Evolutionary conservation across 2,113 vertebrate species (phyloP).

Genomic region (Corapipo altera): DNA sequence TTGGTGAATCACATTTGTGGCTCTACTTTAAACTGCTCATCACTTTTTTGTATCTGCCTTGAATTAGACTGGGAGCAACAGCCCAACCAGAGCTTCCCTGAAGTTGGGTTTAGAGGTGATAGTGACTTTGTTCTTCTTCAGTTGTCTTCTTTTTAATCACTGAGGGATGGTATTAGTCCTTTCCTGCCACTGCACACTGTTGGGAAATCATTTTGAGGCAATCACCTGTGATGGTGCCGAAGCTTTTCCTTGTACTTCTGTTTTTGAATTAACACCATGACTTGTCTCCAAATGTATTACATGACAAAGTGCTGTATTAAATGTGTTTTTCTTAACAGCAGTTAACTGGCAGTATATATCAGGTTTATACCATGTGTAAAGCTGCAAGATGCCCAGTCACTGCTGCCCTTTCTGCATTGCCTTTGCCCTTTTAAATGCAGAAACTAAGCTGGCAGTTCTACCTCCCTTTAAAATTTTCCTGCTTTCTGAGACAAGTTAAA

Average conservation of each 20-base stretch:
- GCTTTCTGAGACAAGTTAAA: background rate
- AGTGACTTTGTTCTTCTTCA: background rate
- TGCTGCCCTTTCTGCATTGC: background rate
- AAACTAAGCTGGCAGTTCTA: background rate
- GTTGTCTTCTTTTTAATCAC: background rate
- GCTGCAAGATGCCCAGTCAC: background rate
- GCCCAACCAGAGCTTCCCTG: background rate
- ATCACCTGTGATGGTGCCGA: background rate
- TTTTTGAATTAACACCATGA: background rate
- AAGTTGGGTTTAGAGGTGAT: background rate
- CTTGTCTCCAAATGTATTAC: background rate
- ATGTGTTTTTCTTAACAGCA: background rate
- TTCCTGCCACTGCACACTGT: background rate
- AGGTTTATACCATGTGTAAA: background rate
- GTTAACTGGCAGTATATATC: background rate
- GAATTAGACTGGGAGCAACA: background rate
- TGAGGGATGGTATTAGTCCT: background rate
- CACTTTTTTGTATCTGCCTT: background rate
- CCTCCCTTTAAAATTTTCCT: background rate
- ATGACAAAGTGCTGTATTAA: background rate
- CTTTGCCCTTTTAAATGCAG: slow-evolving; percentile 18
- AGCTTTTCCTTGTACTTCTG: background rate
- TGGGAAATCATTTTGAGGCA: slow-evolving; percentile 11
- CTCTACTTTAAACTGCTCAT: background rate
- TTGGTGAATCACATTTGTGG: background rate